Percentiles rank a stretch among this genome's conserved stretches.
Evolutionary conservation across 2,113 vertebrate species (phyloP).

Genomic region (Misgurnus anguillicaudatus): DNA sequence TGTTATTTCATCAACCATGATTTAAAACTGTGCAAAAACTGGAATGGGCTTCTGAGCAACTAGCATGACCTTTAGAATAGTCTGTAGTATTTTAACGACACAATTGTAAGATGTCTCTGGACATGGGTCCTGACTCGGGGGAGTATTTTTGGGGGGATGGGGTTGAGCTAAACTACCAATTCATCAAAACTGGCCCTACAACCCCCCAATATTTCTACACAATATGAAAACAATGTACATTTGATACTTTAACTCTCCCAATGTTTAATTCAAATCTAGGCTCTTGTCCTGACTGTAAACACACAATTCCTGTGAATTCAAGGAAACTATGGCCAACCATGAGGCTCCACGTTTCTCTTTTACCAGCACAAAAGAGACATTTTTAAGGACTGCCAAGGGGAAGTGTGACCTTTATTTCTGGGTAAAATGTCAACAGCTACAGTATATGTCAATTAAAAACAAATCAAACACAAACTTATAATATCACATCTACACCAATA

Average conservation of each 20-base stretch:
- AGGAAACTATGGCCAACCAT: constrained; percentile 52
- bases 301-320: constrained; percentile 59
- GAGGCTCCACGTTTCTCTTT: constrained; percentile 45
- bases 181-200: too few relatives aligned
- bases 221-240: too few relatives aligned
- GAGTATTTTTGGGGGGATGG: too few relatives aligned
- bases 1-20: too few relatives aligned
- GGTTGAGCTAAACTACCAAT: too few relatives aligned
- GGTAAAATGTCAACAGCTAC: neutral
- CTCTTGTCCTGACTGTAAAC: neutral
- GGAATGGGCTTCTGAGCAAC: constrained; percentile 1
- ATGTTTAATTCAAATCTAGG: too few relatives aligned
- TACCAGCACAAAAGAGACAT: constrained; percentile 17
- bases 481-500: constrained; percentile 15
- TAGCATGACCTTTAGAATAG: constrained; percentile 28
- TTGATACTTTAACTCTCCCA: too few relatives aligned
- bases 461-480: constrained; percentile 17
- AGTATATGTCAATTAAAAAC: constrained; percentile 1
- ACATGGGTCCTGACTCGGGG: too few relatives aligned
- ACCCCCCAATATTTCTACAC: too few relatives aligned
- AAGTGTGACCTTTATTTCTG: constrained; percentile 9
- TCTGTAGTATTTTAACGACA: constrained; percentile 31
- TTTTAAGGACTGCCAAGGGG: neutral
- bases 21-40: neutral
- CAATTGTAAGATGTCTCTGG: too few relatives aligned